phyloP scores from a whole-genome alignment of 2,888 invertebrate species.

The Oxyteleia sp. region DNA sequence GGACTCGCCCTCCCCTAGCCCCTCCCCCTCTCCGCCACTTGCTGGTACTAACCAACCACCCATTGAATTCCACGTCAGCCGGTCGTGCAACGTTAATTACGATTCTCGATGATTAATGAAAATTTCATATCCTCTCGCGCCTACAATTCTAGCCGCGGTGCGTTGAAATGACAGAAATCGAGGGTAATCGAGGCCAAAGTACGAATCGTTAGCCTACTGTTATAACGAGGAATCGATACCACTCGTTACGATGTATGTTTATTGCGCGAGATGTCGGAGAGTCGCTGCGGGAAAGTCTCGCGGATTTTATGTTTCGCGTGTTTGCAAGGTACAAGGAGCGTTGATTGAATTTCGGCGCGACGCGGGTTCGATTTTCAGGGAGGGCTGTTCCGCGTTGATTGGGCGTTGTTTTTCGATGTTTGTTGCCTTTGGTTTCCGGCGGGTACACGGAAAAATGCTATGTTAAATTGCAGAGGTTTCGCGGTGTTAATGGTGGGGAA shows the following conservation, averaged over 20 bases:
- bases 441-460: too few relatives aligned
- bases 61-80: conserved; percentile 73
- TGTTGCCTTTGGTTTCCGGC: not conserved
- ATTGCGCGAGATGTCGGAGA: conserved; percentile 26
- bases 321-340: not conserved
- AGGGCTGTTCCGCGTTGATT: too few relatives aligned
- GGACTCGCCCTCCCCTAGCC: conserved; percentile 17
- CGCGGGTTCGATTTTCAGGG: too few relatives aligned
- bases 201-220: conserved; percentile 72
- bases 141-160: conserved; percentile 62
- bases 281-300: conserved; percentile 19
- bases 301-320: conserved; percentile 3
- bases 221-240: conserved; percentile 72
- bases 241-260: conserved; percentile 59
- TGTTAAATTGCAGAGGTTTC: too few relatives aligned
- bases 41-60: conserved; percentile 69
- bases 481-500: too few relatives aligned
- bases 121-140: conserved; percentile 75
- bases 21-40: conserved; percentile 51
- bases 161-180: conserved; percentile 73
- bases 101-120: conserved; percentile 75
- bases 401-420: not conserved
- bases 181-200: conserved; percentile 73
- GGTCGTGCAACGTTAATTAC: conserved; percentile 74
- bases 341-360: too few relatives aligned